A percentile compares a stretch with the other conserved stretches of the same genome.
phyloP scores from a whole-genome alignment of 2,888 invertebrate species.

The Heliconius ismenius region DNA sequence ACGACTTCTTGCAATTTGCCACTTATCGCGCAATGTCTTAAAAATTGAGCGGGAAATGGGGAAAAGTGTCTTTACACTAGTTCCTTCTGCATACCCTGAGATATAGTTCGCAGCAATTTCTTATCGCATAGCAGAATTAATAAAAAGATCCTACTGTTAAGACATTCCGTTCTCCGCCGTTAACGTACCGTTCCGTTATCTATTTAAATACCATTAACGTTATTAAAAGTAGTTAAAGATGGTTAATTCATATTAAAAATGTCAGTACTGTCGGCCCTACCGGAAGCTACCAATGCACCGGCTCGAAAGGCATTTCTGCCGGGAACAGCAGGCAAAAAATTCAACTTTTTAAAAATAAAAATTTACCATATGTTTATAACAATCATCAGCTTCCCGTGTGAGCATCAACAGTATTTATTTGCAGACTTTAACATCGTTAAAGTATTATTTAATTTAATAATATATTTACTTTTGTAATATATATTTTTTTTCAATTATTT shows the following conservation, averaged over 20 bases:
- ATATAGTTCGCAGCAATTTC: too few relatives aligned
- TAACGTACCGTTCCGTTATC: too few relatives aligned
- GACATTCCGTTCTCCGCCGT: too few relatives aligned
- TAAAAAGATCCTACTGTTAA: too few relatives aligned
- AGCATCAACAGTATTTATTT: conserved; percentile 9
- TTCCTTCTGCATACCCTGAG: too few relatives aligned
- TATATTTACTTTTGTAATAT: not conserved
- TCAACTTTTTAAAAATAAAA: not conserved
- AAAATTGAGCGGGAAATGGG: too few relatives aligned
- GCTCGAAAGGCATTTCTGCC: not conserved
- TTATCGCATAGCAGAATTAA: too few relatives aligned
- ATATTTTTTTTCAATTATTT: not conserved
- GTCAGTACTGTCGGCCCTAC: not conserved
- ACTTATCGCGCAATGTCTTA: too few relatives aligned
- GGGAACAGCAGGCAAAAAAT: not conserved
- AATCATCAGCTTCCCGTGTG: not conserved
- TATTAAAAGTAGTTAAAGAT: not conserved
- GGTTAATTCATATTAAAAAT: not conserved
- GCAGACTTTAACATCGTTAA: not conserved
- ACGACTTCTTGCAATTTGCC: too few relatives aligned
- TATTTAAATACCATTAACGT: not conserved
- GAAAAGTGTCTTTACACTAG: too few relatives aligned
- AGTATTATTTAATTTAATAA: not conserved
- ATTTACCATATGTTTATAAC: conserved; percentile 8
- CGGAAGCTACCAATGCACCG: conserved; percentile 8